Conservation (phyloP, 2,888 invertebrate genomes). For the Ischnura elegans region DNA sequence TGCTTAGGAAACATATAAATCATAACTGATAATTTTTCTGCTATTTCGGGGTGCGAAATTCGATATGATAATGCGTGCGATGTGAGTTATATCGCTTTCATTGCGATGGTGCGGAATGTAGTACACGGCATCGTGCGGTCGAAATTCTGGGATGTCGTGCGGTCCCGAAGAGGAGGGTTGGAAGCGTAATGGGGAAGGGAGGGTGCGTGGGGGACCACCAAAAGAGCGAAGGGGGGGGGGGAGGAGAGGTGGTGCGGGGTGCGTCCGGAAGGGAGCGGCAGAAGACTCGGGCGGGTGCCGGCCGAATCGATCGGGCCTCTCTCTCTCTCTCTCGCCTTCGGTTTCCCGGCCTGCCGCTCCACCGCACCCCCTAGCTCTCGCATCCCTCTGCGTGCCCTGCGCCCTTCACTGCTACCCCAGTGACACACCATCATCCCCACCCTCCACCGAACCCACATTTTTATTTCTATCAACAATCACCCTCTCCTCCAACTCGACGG, state of each 20-base stretch:
- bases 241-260: not conserved
- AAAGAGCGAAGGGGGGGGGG: too few relatives aligned
- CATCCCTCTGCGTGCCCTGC: slow-evolving; percentile 12
- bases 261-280: not conserved
- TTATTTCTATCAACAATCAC: not conserved
- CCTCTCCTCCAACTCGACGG: too few relatives aligned
- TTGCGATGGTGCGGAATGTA: not conserved
- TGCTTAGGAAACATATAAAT: too few relatives aligned
- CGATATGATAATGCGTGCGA: too few relatives aligned
- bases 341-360: not conserved
- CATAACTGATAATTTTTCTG: too few relatives aligned
- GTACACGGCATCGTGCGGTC: not conserved
- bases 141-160: slow-evolving; percentile 21
- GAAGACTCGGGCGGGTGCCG: slow-evolving; percentile 22
- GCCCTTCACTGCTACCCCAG: slow-evolving; percentile 46
- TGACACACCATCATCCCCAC: slow-evolving; percentile 31
- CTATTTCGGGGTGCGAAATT: too few relatives aligned
- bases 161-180: not conserved
- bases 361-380: not conserved
- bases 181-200: slow-evolving; percentile 12
- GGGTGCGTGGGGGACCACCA: too few relatives aligned
- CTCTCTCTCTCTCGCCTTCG: not conserved
- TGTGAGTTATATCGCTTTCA: not conserved
- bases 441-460: not conserved
- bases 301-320: slow-evolving; percentile 41